These are phyloP conservation scores for Hylaea fasciaria DNA, from an alignment of 2,888 invertebrate species.

Conservation along the genomic window DNA sequence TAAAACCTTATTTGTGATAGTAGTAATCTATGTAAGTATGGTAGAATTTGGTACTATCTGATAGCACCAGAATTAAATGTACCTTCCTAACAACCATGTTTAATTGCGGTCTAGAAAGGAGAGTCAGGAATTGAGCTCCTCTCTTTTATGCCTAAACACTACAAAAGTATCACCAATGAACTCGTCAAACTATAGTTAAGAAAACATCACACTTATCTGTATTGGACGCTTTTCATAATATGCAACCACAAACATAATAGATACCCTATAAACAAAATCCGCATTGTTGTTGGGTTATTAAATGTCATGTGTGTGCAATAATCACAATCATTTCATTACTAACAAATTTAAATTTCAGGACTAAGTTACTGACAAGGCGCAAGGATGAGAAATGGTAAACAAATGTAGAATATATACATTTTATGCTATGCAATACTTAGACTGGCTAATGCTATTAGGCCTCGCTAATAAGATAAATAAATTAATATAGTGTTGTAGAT, in stretches of 20 bases:
- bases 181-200: neutral
- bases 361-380: conserved; percentile 94
- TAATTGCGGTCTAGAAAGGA: too few species aligned
- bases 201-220: neutral
- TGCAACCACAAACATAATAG: conserved; percentile 5
- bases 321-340: conserved; percentile 79
- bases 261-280: conserved; percentile 5
- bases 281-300: conserved; percentile 30
- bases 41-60: too few species aligned
- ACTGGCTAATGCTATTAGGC: conserved; percentile 60
- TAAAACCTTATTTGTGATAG: too few species aligned
- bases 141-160: neutral
- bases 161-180: conserved; percentile 1
- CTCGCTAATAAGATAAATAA: neutral
- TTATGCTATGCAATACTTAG: conserved; percentile 70
- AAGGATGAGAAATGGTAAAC: conserved; percentile 93
- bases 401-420: conserved; percentile 56
- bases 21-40: too few species aligned
- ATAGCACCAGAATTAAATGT: too few species aligned
- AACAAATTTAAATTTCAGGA: conserved; percentile 90
- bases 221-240: conserved; percentile 26
- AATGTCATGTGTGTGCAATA: conserved; percentile 47
- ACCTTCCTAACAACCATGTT: too few species aligned
- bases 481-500: neutral
- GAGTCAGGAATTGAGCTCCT: too few species aligned